A percentile compares a stretch with the other conserved stretches of the same genome.
Evolutionary conservation across 2,113 vertebrate genomes (phyloP).

Genomic region (Parus major): DNA sequence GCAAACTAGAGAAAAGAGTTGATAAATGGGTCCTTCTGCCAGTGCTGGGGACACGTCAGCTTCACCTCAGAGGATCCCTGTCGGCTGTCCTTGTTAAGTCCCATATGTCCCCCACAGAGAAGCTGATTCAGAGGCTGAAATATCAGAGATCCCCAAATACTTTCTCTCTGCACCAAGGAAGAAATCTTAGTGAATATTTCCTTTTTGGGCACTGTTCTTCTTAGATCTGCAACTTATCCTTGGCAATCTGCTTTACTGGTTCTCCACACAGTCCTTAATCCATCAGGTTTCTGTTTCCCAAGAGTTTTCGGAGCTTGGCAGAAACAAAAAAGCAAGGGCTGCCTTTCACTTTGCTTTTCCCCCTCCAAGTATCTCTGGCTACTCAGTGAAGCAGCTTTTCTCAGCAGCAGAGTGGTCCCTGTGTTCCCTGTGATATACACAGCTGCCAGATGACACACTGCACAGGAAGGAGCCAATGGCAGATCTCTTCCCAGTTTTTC

Average conservation of each 20-base stretch:
- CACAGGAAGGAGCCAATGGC: constrained; percentile 20
- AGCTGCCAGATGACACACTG: constrained; percentile 32
- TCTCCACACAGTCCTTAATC: background rate
- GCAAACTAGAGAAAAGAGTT: background rate
- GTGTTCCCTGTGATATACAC: background rate
- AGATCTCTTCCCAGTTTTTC: background rate
- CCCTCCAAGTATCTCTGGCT: background rate
- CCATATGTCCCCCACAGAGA: background rate
- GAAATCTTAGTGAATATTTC: background rate
- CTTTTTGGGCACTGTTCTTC: background rate
- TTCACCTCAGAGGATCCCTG: background rate
- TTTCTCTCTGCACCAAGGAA: background rate
- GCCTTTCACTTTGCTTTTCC: background rate
- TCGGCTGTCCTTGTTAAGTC: background rate
- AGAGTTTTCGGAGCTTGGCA: background rate
- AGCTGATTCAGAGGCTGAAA: background rate
- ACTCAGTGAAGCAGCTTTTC: background rate
- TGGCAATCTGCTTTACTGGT: background rate
- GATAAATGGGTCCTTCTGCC: background rate
- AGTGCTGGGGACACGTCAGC: background rate
- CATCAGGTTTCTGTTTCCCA: background rate
- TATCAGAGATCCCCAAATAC: background rate
- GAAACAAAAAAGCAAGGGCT: background rate
- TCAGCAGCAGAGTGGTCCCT: background rate
- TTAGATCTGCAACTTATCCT: background rate